A percentile compares a stretch with the other conserved stretches of the same genome.
Evolutionary conservation across 2,888 invertebrate genomes (phyloP).

Genomic region (Itoplectis maculator): DNA sequence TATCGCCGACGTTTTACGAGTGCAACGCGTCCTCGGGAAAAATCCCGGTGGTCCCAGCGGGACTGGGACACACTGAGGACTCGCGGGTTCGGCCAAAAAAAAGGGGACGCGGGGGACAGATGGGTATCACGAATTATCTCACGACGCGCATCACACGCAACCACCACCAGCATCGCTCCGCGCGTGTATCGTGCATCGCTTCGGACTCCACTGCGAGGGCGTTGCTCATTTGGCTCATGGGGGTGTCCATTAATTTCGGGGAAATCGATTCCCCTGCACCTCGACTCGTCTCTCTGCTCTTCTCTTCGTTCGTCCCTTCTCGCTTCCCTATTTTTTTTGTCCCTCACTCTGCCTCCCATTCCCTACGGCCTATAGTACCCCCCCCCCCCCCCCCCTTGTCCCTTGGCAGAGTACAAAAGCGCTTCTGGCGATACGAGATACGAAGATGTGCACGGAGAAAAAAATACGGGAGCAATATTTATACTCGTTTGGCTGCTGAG

Average conservation of each 20-base stretch:
- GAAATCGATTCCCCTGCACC: constrained; percentile 75
- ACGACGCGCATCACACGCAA: constrained; percentile 73
- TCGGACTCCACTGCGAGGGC: constrained; percentile 73
- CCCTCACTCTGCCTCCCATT: not conserved
- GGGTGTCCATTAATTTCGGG: constrained; percentile 78
- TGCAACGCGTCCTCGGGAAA: constrained; percentile 68
- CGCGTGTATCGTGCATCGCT: constrained; percentile 33
- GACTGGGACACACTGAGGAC: constrained; percentile 33
- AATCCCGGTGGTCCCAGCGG: constrained; percentile 77
- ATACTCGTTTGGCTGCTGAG: too few species aligned
- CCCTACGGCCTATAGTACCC: not conserved
- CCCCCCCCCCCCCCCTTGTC: not conserved
- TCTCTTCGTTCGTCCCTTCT: not conserved
- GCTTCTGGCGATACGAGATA: too few species aligned
- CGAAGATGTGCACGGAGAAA: too few species aligned
- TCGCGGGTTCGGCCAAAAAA: not conserved
- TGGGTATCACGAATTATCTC: constrained; percentile 80
- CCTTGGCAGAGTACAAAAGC: too few species aligned
- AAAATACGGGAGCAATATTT: too few species aligned
- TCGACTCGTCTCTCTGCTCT: not conserved
- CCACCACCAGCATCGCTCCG: constrained; percentile 22
- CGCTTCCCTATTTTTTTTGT: not conserved
- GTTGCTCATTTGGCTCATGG: constrained; percentile 80
- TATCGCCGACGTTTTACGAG: constrained; percentile 25
- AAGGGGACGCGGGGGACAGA: constrained; percentile 76